These are phyloP conservation scores for Papilio gigon DNA, from an alignment of 2,888 invertebrate species.

Conservation along the genomic window DNA sequence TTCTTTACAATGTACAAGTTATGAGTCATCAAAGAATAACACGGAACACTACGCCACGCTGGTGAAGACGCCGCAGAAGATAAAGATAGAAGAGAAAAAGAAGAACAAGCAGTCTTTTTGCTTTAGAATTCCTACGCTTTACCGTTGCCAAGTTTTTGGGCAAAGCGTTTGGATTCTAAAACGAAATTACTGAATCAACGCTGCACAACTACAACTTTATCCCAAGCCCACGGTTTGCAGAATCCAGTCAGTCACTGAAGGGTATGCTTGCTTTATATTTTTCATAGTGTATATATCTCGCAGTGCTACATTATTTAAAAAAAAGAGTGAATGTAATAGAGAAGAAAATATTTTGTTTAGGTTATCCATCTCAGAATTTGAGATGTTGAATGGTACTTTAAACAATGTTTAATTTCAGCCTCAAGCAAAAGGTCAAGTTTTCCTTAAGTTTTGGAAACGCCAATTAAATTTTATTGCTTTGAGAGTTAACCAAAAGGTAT, in stretches of 20 bases:
- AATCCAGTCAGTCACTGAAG: neutral
- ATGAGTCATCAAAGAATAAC: neutral
- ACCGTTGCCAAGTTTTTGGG: slow-evolving; percentile 88
- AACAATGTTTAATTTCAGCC: slow-evolving; percentile 32
- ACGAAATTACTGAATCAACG: slow-evolving; percentile 81
- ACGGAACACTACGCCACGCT: neutral
- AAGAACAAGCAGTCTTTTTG: slow-evolving; percentile 75
- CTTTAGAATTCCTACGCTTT: slow-evolving; percentile 99
- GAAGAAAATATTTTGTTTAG: no score
- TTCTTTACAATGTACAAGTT: no score
- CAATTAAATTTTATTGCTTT: slow-evolving; percentile 30
- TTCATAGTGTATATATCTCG: no score
- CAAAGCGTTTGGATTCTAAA: slow-evolving; percentile 99
- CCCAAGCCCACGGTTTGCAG: neutral
- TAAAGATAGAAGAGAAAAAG: slow-evolving; percentile 44
- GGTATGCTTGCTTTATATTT: no score
- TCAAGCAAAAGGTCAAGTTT: slow-evolving; percentile 35
- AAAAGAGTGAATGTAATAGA: no score
- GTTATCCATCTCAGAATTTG: slow-evolving; percentile 9
- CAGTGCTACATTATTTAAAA: no score
- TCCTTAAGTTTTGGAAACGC: slow-evolving; percentile 31
- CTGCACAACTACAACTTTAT: slow-evolving; percentile 21
- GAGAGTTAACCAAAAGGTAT: slow-evolving; percentile 22
- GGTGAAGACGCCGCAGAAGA: slow-evolving; percentile 46
- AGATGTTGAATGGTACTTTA: slow-evolving; percentile 25